Evolutionary conservation across 2,888 invertebrate genomes (phyloP), one percentile per base, ranked within the genome.

Genomic region (Neoitamus cyanurus): DNA sequence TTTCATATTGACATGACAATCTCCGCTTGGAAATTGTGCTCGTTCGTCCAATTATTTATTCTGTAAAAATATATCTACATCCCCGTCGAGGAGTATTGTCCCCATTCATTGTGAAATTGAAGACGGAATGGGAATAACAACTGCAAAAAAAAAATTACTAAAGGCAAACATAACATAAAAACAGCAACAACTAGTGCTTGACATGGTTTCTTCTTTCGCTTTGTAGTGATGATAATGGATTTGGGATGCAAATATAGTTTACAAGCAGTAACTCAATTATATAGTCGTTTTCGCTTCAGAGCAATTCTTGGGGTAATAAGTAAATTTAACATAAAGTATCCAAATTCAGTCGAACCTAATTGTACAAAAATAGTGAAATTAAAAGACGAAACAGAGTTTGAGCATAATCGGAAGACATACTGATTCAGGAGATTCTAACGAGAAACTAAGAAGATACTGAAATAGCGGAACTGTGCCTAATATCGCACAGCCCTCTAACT

Each of bases 21-120:
- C 68, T 46, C 48, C 30, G n/a, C 15, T n/a, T n/a, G n/a, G n/a
- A n/a, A n/a, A n/a, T n/a, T n/a, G n/a, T n/a, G n/a, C n/a, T 68
- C 31, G 58, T 68, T 80, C 68, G 80, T 58, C 80, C 80, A 80
- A 80, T 80, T 80, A 80, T 58, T 80, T 80, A 68, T 80, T 80
- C 58, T 68, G 68, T 58, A 20, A 80, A 34, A 80, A 80, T 68
- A 31, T 58, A n/a, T n/a, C n/a, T n/a, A 80, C 31, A 25, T 20
- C 58, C 42, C 3, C 13, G 42, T 42, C 42, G 42, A 13, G 15
- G 11, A 46, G 30, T 11, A 58, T 80, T 58, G 25, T 68, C 31
- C 7, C 58, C 68, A 80, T 80, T 77, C 31, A 80, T 80, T 48
- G 58, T 15, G 36, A 34, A 58, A 68, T 68, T 42, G 42, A 42